phyloP scores from a whole-genome alignment of 1,140 invertebrate genomes.

The Druon quercuslanigerum region DNA sequence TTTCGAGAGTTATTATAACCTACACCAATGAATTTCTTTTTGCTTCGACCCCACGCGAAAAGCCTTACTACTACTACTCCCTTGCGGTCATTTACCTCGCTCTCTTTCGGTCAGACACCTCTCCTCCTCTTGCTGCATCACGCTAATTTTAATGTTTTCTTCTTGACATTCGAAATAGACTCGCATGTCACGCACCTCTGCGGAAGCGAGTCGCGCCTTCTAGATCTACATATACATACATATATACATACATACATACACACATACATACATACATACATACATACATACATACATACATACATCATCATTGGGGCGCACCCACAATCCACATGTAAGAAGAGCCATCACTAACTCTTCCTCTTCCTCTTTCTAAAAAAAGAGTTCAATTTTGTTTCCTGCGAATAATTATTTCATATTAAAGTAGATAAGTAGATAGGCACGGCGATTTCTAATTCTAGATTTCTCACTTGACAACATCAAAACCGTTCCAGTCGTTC shows the following conservation, averaged over 20 bases:
- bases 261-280: too few species aligned
- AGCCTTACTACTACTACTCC: neutral
- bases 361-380: too few species aligned
- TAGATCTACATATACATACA: neutral
- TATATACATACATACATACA: neutral
- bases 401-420: too few species aligned
- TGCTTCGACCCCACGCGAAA: slow-evolving; percentile 4
- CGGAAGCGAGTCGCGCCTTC: slow-evolving; percentile 22
- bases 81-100: slow-evolving; percentile 25
- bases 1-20: neutral
- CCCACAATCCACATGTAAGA: neutral
- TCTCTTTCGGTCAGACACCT: slow-evolving; percentile 25
- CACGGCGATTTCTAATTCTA: too few species aligned
- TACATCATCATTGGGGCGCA: neutral
- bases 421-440: too few species aligned
- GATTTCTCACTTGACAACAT: too few species aligned
- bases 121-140: slow-evolving; percentile 10
- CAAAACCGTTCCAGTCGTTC: too few species aligned
- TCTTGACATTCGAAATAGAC: slow-evolving; percentile 46
- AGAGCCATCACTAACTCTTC: too few species aligned
- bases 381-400: too few species aligned
- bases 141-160: slow-evolving; percentile 50
- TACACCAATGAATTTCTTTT: slow-evolving; percentile 21
- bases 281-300: neutral
- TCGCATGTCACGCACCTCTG: slow-evolving; percentile 13